Base-by-base conservation (phyloP, 2,113 vertebrate genomes). In the Sinocyclocheilus maitianheensis region DNA sequence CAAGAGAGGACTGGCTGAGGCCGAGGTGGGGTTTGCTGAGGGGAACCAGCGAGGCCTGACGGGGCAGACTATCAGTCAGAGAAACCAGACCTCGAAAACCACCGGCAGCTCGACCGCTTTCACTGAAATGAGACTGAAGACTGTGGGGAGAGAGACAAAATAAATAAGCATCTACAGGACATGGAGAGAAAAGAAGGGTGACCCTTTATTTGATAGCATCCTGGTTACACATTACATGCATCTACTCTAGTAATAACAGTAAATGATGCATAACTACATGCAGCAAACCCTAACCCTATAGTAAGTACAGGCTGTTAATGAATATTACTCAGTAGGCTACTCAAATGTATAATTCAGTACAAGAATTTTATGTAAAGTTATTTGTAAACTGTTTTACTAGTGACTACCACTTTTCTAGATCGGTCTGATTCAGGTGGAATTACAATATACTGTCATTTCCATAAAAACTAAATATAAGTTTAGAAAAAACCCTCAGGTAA, bases 71-170 rank as follows among this genome's bases (percentile, higher is more conserved):
- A 48, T 92, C 90, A 1, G 69, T 89, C 51, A 92, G 69, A 91
- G 4, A 88, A 55, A 9, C 9, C 22, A 14, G 60, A 24, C 7
- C 30, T 40, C 86, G 84, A 43, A 1, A 62, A 18, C 6, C 77
- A 74, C n/a, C 26, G 12, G 3, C 85, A 67, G 40, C 85, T 30
- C 81, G 84, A 20, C 20, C 5, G 34, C 43, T 62, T 26, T 95
- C 95, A 3, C 85, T 88, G 11, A 90, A 20, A 91, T 93, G 94
- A 60, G 93, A 95, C 90, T 93, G 93, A 13, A 95, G 94, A 81
- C 94, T 96, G 91, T 30, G 71, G 16, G 22, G 51, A 40, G 4
- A 75, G 5, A 53, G 1, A 53, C 7, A 34, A 11, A 5, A 13
- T 3, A 62, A 77, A 77, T 26, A 11, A 18, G 43, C 4, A 46